Evolutionary conservation across 2,113 vertebrate species (phyloP).

Genomic region (Gopherus evgoodei): DNA sequence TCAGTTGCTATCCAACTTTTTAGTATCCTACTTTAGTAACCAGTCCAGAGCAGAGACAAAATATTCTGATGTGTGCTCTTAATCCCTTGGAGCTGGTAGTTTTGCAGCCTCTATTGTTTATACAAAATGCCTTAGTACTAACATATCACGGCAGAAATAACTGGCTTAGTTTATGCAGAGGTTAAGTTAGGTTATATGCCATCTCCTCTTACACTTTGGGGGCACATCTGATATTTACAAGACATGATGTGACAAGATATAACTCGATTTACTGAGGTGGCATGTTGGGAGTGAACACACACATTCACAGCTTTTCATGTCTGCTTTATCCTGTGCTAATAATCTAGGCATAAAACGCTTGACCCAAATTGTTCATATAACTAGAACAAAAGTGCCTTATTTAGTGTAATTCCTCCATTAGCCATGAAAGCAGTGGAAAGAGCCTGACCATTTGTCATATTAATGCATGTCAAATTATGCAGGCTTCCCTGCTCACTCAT

Average conservation of each 20-base stretch:
- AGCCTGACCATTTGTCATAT: neutral
- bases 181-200: constrained; percentile 20
- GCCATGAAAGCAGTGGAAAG: neutral
- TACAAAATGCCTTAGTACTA: fast-evolving
- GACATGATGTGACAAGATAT: neutral
- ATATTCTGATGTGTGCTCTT: constrained; percentile 10
- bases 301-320: neutral
- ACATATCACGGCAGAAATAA: neutral
- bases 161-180: constrained; percentile 28
- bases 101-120: constrained; percentile 32
- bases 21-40: neutral
- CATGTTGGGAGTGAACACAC: neutral
- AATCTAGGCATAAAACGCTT: neutral
- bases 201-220: constrained; percentile 9
- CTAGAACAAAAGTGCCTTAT: neutral
- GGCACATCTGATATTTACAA: constrained; percentile 6
- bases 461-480: neutral
- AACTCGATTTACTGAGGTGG: constrained; percentile 1
- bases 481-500: neutral
- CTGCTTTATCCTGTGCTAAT: neutral
- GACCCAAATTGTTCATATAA: neutral
- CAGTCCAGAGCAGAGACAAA: neutral
- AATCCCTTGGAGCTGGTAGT: neutral
- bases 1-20: constrained; percentile 24
- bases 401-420: neutral